Conservation (phyloP, 2,113 vertebrate species). For the Syngnathus typhle region DNA sequence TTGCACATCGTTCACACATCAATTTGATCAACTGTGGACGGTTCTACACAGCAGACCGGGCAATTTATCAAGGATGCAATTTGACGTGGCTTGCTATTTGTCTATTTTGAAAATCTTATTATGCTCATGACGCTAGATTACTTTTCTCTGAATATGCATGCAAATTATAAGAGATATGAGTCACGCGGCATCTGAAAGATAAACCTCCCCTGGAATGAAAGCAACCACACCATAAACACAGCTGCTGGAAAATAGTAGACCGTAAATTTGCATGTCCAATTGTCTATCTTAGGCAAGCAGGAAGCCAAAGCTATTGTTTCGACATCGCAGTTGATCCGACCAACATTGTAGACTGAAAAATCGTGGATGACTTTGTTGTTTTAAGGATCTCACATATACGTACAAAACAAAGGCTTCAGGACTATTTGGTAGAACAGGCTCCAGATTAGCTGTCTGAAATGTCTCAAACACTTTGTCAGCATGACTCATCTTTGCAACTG, state of each 20-base stretch:
- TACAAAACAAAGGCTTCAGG: conserved; percentile 23
- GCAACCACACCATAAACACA: background rate
- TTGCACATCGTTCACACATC: conserved; percentile 1
- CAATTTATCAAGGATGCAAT: background rate
- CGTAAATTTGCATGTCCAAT: background rate
- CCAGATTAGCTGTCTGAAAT: conserved; percentile 28
- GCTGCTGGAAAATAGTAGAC: background rate
- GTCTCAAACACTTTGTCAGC: conserved; percentile 27
- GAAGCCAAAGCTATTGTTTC: no score
- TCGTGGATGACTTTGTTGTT: conserved; percentile 26
- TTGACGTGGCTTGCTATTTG: background rate
- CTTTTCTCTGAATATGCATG: background rate
- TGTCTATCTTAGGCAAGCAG: background rate
- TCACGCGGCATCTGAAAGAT: background rate
- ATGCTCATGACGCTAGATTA: no score
- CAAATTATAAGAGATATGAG: background rate
- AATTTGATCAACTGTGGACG: conserved; percentile 12
- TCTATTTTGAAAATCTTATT: background rate
- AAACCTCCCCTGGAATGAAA: background rate
- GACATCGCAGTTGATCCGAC: conserved; percentile 12
- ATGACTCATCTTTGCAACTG: conserved; percentile 24
- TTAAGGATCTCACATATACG: conserved; percentile 24
- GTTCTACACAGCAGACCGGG: background rate
- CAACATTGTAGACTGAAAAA: conserved; percentile 19
- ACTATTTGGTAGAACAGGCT: conserved; percentile 36